Conservation (phyloP, 2,888 invertebrate genomes). For the Drosophila borborema region DNA sequence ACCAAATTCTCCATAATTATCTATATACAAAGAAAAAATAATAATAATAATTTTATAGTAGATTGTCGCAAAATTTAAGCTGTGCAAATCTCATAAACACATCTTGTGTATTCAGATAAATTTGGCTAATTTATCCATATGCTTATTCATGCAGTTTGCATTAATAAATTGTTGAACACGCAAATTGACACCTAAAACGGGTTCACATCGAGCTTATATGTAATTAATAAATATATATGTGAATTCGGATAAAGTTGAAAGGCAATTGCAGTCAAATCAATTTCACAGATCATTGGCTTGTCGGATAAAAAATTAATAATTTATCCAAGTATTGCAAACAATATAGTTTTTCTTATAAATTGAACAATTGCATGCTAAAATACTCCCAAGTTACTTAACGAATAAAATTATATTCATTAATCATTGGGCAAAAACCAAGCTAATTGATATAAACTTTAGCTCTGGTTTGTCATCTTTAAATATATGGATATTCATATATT, state of each 20-base stretch:
- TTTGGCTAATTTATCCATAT: background rate
- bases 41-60: too few species aligned
- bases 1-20: constrained; percentile 2
- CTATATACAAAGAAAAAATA: background rate
- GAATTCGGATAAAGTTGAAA: background rate
- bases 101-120: constrained; percentile 1
- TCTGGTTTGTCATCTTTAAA: constrained; percentile 8
- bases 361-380: background rate
- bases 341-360: background rate
- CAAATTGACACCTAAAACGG: constrained; percentile 34
- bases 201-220: constrained; percentile 6
- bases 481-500: constrained; percentile 1
- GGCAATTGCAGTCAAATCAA: background rate
- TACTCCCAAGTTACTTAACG: background rate
- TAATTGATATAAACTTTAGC: background rate
- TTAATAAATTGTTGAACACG: constrained; percentile 16
- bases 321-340: background rate
- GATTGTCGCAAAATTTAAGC: background rate
- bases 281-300: background rate
- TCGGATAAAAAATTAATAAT: background rate
- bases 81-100: background rate
- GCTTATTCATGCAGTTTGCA: constrained; percentile 8
- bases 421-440: background rate
- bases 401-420: constrained; percentile 4
- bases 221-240: background rate